Base-by-base conservation (phyloP, 2,797 vertebrate species). In the Crenuchus spilurus region DNA sequence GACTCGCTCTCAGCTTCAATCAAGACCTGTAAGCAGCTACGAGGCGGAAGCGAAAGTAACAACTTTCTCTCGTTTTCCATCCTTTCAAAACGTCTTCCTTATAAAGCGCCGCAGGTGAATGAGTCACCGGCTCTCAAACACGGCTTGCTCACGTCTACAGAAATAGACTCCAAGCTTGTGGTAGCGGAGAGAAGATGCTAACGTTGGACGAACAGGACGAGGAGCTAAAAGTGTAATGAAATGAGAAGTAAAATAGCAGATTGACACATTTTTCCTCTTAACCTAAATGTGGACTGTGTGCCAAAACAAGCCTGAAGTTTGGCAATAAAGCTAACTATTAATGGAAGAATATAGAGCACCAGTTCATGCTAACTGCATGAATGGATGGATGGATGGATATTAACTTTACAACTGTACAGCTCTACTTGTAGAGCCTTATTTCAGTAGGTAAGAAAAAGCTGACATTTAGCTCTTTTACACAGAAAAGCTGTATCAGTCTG, bases 31-130 rank as follows among this genome's bases (percentile, higher is more conserved):
- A 31, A 16, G 69, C 10, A 37, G 30, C 13, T 51, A 22, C n/a
- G 42, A 71, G 6, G 42, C 39, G 8, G 6, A 35, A 16, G 10
- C 3, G 6, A 31, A 30, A 55, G 52, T 57, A 44, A 55, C 55
- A 67, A 35, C 37, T 64, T 79, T 24, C 31, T 6, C 74, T 39
- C 18, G 13, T 73, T 20, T 4, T 13, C 13, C 14, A 2, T 49
- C 70, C 24, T 75, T 48, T 80, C 79, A 85, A 76, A 81, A 62
- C n/a, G 37, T 60, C 57, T 79, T 70, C 46, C 66, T 24, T 41
- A 13, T 39, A 61, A 70, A n/a, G 33, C 24, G 26, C 26, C 37
- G 37, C 20, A 44, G 26, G 54, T 46, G 55, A 58, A 31, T 33
- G 67, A 71, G 41, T 71, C 55, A 33, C 11, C 2, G 20, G 42